These are phyloP conservation scores for Andrena trimmerana DNA, from an alignment of 2,888 invertebrate genomes.

Conservation along the genomic window DNA sequence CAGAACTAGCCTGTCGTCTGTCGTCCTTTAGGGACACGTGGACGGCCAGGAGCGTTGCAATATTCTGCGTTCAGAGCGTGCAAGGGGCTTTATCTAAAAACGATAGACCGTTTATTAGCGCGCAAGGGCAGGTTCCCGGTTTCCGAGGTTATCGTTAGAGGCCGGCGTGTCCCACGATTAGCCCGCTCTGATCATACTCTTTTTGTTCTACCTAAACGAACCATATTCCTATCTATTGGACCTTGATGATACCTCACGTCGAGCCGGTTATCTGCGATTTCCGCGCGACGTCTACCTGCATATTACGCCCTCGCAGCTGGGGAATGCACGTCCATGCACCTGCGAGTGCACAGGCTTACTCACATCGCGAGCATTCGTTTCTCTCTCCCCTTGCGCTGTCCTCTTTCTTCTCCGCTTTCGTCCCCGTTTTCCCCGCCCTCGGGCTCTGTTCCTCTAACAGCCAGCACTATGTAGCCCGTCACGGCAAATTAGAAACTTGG, in stretches of 20 bases:
- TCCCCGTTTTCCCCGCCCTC: background rate
- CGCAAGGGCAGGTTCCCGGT: conserved; percentile 34
- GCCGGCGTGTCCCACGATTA: conserved; percentile 56
- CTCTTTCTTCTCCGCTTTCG: background rate
- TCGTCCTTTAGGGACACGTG: background rate
- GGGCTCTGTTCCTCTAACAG: background rate
- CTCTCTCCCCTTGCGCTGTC: background rate
- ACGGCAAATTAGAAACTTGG: background rate
- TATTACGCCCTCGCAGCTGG: conserved; percentile 66
- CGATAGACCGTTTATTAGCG: conserved; percentile 34
- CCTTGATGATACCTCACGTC: conserved; percentile 68
- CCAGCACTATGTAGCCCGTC: too few relatives aligned
- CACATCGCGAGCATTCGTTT: conserved; percentile 43
- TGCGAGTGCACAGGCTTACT: conserved; percentile 63
- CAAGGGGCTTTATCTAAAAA: conserved; percentile 24
- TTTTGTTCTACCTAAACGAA: conserved; percentile 60
- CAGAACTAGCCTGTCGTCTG: background rate
- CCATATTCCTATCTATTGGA: conserved; percentile 58
- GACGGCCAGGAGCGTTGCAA: conserved; percentile 4
- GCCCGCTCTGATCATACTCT: conserved; percentile 56
- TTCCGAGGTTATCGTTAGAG: conserved; percentile 53
- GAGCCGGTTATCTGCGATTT: conserved; percentile 67
- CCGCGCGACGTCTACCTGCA: conserved; percentile 59
- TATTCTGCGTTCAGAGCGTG: conserved; percentile 9
- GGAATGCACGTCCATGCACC: conserved; percentile 62